Evolutionary conservation across 2,888 invertebrate species (phyloP).

Genomic region (Liopterus haemorrhoidalis): DNA sequence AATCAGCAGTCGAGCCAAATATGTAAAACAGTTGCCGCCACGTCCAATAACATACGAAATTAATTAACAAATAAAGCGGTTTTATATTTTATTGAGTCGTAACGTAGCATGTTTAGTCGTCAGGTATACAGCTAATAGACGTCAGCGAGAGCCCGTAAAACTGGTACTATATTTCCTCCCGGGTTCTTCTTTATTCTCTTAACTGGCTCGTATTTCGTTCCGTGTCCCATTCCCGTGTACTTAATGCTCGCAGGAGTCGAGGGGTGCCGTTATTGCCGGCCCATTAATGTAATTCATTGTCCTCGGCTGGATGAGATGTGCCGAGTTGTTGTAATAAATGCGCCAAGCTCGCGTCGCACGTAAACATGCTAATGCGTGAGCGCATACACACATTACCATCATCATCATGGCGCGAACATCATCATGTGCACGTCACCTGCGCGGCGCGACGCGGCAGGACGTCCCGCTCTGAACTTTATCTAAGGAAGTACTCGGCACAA

Average conservation of each 20-base stretch:
- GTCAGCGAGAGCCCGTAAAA: slow-evolving; percentile 42
- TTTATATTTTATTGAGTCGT: slow-evolving; percentile 42
- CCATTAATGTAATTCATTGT: slow-evolving; percentile 48
- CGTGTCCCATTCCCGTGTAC: slow-evolving; percentile 44
- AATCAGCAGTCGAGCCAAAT: slow-evolving; percentile 1
- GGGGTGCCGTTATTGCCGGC: slow-evolving; percentile 41
- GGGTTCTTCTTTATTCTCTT: slow-evolving; percentile 44
- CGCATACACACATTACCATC: too few relatives aligned
- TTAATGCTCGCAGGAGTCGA: slow-evolving; percentile 43
- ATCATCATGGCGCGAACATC: too few relatives aligned
- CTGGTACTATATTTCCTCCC: slow-evolving; percentile 42
- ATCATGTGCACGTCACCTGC: too few relatives aligned
- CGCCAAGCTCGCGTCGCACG: slow-evolving; percentile 28
- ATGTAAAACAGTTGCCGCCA: slow-evolving; percentile 20
- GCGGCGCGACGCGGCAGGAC: too few relatives aligned
- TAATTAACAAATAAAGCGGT: slow-evolving; percentile 46
- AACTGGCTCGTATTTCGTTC: slow-evolving; percentile 45
- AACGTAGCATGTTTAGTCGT: slow-evolving; percentile 40
- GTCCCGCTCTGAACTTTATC: too few relatives aligned
- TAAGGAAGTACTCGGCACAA: too few relatives aligned
- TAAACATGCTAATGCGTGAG: slow-evolving; percentile 36
- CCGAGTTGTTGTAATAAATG: slow-evolving; percentile 23
- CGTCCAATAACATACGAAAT: slow-evolving; percentile 42
- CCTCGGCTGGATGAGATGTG: slow-evolving; percentile 35
- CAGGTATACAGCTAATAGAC: slow-evolving; percentile 38